These are phyloP conservation scores for Lamellibrachia luymesi DNA, from an alignment of 1,140 invertebrate genomes.

Conservation along the genomic window DNA sequence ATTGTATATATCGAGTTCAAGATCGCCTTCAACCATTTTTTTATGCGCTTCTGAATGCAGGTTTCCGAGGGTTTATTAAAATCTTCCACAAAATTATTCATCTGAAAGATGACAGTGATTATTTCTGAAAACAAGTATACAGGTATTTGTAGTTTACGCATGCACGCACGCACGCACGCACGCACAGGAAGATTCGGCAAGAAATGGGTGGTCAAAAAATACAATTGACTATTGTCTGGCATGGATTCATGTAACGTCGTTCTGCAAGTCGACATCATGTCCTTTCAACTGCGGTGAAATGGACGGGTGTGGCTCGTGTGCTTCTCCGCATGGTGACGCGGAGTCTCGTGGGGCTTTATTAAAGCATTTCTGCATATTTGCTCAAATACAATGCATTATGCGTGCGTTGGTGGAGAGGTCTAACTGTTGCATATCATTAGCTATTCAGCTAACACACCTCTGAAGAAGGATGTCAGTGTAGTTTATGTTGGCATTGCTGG, in stretches of 20 bases:
- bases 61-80: too few relatives aligned
- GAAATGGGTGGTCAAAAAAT: neutral
- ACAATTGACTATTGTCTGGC: neutral
- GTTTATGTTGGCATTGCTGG: neutral
- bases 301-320: neutral
- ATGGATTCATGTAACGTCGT: neutral
- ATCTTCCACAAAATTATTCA: too few relatives aligned
- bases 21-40: too few relatives aligned
- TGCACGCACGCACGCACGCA: too few relatives aligned
- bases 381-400: conserved; percentile 1
- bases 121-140: too few relatives aligned
- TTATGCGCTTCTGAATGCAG: too few relatives aligned
- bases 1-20: too few relatives aligned
- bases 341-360: neutral
- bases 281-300: neutral
- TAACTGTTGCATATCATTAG: neutral
- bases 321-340: neutral
- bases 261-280: neutral
- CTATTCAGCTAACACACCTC: neutral
- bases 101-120: too few relatives aligned
- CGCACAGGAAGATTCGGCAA: too few relatives aligned
- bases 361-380: neutral
- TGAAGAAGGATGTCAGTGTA: neutral
- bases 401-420: neutral
- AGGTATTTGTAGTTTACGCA: too few relatives aligned